Evolutionary conservation across 2,888 invertebrate species (phyloP), one percentile per base, ranked within the genome.

Genomic region (Choristoneura rosaceana): DNA sequence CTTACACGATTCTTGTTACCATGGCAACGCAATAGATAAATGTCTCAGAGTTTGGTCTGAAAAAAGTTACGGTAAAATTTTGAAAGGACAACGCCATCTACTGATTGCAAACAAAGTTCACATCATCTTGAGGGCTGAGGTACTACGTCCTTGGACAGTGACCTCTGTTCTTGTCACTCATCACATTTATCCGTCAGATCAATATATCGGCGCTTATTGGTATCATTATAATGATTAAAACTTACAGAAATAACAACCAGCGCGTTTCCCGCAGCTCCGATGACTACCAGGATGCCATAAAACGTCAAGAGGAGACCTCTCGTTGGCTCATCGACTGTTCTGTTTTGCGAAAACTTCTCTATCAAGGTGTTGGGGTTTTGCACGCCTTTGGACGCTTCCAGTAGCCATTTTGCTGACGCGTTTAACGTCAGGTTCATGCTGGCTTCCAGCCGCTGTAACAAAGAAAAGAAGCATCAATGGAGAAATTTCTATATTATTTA

Each of bases 201-300:
- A n/a, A 25, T 25, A 25, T 25, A 25, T 25, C 25, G 25, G 25
- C 25, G 25, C 25, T 25, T 25, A 25, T 25, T 2, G 25, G 25
- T 0, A 25, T 25, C 25, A 25, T 25, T 25, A 34, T 47, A 4
- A 65, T 64, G 67, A 60, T 73, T 3, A 43, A 71, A 81, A 89
- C 94, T 93, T 83, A 94, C 95, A 77, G 95, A 95, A 75, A 95
- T 92, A 76, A 98, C 98, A 80, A 98, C 98, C 62, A 99, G 94
- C 10, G 96, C 96, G 90, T 98, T 99, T 61, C 98, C 98, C 69
- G 97, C 93, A 3, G 97, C 96, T 52, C 98, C 98, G 69, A 98
- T 95, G 14, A 96, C 90, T 74, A 98, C 98, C 80, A 98, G 93
- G 74, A 96, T 93, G 33, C 96, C 95, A 91, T 97, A 98, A 82